Evolutionary conservation across 2,113 vertebrate genomes (phyloP).

Genomic region (Egretta garzetta): DNA sequence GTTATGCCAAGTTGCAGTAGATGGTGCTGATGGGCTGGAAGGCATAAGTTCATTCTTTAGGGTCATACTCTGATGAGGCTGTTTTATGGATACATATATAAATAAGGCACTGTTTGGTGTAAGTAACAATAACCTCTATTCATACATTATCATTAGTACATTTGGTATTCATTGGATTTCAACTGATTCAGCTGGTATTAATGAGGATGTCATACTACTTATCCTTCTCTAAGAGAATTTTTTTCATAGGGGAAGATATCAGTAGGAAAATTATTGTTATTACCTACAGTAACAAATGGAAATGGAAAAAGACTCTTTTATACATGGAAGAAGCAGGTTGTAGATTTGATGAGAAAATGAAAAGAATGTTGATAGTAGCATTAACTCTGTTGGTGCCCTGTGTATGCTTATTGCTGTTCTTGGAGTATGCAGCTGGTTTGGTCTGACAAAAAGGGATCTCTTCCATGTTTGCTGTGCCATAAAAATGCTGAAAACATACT

Average conservation of each 20-base stretch:
- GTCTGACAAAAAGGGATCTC: slow-evolving; percentile 41
- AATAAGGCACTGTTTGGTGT: slow-evolving; percentile 56
- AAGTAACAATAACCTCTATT: slow-evolving; percentile 59
- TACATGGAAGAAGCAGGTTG: not conserved
- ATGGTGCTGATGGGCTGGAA: slow-evolving; percentile 66
- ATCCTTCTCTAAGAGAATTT: not conserved
- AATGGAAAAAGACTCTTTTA: not conserved
- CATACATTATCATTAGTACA: slow-evolving; percentile 57
- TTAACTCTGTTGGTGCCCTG: slow-evolving; percentile 13
- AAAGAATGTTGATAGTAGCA: not conserved
- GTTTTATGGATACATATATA: not conserved
- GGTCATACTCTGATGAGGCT: not conserved
- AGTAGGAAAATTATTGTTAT: not conserved
- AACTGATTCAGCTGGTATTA: slow-evolving; percentile 59
- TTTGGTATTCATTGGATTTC: slow-evolving; percentile 64
- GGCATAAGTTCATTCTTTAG: not conserved
- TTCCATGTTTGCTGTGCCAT: slow-evolving; percentile 33
- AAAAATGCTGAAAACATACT: slow-evolving; percentile 68
- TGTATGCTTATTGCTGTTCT: not conserved
- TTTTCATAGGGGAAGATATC: not conserved
- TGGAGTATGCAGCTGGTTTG: slow-evolving; percentile 38
- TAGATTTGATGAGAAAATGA: slow-evolving; percentile 7
- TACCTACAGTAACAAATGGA: not conserved
- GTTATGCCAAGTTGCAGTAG: slow-evolving; percentile 42
- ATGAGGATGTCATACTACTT: slow-evolving; percentile 47